Conservation (phyloP, 2,113 vertebrate species). For the Nerophis ophidion region DNA sequence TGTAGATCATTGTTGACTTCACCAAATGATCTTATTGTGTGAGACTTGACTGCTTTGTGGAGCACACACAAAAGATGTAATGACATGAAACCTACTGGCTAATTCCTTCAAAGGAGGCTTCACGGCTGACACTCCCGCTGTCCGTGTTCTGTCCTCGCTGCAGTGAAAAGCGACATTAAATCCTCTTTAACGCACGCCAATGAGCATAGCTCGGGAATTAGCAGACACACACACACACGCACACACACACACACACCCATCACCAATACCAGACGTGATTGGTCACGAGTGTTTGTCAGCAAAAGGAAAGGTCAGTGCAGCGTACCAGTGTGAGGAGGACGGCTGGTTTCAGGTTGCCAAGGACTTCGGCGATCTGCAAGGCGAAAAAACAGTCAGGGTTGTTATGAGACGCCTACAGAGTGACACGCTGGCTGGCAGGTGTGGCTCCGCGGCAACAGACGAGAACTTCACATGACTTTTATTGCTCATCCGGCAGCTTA, state of each 20-base stretch:
- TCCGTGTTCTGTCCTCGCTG: conserved; percentile 89
- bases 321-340: conserved; percentile 85
- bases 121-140: conserved; percentile 80
- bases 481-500: conserved; percentile 23
- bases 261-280: too few species aligned
- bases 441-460: not conserved
- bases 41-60: conserved; percentile 4
- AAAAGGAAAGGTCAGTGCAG: not conserved
- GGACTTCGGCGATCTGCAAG: conserved; percentile 72
- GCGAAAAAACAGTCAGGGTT: conserved; percentile 27
- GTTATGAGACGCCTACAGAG: not conserved
- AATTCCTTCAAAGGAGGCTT: conserved; percentile 93
- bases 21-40: conserved; percentile 19
- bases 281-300: too few species aligned
- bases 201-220: not conserved
- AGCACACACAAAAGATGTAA: conserved; percentile 22
- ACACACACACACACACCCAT: too few species aligned
- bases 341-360: conserved; percentile 69
- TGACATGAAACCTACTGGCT: conserved; percentile 78
- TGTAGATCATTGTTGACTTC: conserved; percentile 4
- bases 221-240: too few species aligned
- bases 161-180: conserved; percentile 12
- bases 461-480: conserved; percentile 30
- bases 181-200: not conserved
- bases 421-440: conserved; percentile 11